Percentiles rank a stretch among this genome's conserved stretches.
Evolutionary conservation across 1,140 invertebrate species (phyloP).

Genomic region (Bombus consobrinus): DNA sequence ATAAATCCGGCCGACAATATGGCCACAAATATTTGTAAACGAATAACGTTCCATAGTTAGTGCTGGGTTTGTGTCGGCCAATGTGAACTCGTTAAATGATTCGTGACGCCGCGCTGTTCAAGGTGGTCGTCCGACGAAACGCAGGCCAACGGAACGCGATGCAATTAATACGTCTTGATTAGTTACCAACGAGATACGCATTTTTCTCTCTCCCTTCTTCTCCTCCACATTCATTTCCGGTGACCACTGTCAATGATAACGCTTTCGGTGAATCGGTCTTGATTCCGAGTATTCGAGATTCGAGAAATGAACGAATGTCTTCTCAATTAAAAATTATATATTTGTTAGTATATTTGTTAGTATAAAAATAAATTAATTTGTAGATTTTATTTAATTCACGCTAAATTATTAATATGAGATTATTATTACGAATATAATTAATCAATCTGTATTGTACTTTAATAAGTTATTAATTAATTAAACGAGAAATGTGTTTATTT

Average conservation of each 20-base stretch:
- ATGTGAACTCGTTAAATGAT: slow-evolving; percentile 54
- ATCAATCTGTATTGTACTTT: neutral
- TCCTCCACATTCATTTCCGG: neutral
- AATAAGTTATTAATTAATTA: too few species aligned
- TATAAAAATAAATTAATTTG: neutral
- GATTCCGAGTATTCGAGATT: neutral
- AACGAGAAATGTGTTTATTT: too few species aligned
- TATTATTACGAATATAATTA: neutral
- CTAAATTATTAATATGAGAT: too few species aligned
- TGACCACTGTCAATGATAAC: neutral
- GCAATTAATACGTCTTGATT: slow-evolving; percentile 53
- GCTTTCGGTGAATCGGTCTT: neutral
- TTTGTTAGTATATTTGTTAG: too few species aligned
- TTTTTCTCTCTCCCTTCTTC: neutral
- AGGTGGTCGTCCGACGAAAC: slow-evolving; percentile 28
- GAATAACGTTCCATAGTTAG: slow-evolving; percentile 45
- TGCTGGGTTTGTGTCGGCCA: neutral
- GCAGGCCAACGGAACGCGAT: neutral
- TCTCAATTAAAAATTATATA: neutral
- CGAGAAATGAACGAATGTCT: neutral
- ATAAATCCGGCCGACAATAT: slow-evolving; percentile 32
- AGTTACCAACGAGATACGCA: slow-evolving; percentile 21
- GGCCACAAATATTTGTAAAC: slow-evolving; percentile 44
- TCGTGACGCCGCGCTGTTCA: slow-evolving; percentile 32
- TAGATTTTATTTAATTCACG: too few species aligned